Percentiles rank a stretch among this genome's conserved stretches.
phyloP scores from a whole-genome alignment of 2,888 invertebrate genomes.

The Loripinus fragilis region DNA sequence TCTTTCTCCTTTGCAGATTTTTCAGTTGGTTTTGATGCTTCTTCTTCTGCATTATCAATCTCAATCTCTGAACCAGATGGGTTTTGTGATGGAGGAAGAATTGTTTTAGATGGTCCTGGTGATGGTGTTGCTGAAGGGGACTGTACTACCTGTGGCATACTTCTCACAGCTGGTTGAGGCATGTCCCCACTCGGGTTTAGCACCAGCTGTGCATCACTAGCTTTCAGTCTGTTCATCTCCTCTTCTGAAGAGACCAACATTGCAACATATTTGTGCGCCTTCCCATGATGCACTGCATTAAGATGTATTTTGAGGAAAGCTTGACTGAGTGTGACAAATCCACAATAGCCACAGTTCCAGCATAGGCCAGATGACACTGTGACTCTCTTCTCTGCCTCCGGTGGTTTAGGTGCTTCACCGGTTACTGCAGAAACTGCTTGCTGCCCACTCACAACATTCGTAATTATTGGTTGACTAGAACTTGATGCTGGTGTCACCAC shows the following conservation, averaged over 20 bases:
- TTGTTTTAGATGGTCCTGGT: conserved; percentile 2
- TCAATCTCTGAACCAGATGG: conserved; percentile 25
- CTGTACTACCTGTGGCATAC: background rate
- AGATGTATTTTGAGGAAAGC: conserved; percentile 73
- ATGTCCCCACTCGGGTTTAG: conserved; percentile 26
- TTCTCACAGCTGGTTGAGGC: conserved; percentile 9
- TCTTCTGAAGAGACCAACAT: conserved; percentile 64
- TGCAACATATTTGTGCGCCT: conserved; percentile 74
- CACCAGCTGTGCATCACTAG: conserved; percentile 54
- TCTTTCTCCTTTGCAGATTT: conserved; percentile 45
- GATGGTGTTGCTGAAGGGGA: background rate
- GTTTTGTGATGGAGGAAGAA: conserved; percentile 17
- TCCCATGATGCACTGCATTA: conserved; percentile 66
- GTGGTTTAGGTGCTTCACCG: conserved; percentile 17
- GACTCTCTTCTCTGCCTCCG: conserved; percentile 25
- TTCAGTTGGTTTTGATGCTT: conserved; percentile 35
- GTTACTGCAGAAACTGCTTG: conserved; percentile 40
- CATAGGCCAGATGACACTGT: conserved; percentile 68
- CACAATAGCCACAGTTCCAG: conserved; percentile 77
- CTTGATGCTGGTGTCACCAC: background rate
- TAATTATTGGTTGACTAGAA: conserved; percentile 40
- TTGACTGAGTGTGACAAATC: conserved; percentile 72
- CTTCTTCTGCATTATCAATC: conserved; percentile 57
- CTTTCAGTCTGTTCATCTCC: conserved; percentile 60
- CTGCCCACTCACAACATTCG: conserved; percentile 55